Evolutionary conservation across 2,113 vertebrate genomes (phyloP), one percentile per base, ranked within the genome.

Genomic region (Lepisosteus oculatus): DNA sequence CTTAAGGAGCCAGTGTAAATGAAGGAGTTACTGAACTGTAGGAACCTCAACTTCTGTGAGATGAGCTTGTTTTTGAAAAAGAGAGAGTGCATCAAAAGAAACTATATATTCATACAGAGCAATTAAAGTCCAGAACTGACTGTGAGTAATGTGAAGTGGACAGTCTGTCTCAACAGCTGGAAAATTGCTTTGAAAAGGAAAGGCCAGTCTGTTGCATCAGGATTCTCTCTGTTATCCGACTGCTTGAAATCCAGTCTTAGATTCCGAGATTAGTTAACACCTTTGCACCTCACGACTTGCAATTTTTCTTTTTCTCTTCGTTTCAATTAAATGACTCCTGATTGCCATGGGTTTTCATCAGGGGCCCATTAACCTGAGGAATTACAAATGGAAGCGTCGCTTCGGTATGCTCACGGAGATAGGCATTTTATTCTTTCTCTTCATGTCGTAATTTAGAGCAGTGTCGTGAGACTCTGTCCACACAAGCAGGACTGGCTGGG

Each of bases 271-370:
- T 47, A 74, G 82, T 77, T 76, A 79, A 78, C 82, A 77, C 79
- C 81, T 83, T 80, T 85, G 70, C 77, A 79, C 70, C 76, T 72
- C 74, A 70, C 67, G 55, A 70, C 3, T 71, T 75, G 70, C 72
- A 79, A 67, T 69, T 79, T 80, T 55, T 54, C 69, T 29, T 29
- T 29, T 29, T 51, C 9, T 9, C 9, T 74, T 71, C 59, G 65
- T 84, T 85, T 88, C 81, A 83, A 84, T 87, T 81, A 83, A 68
- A 72, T 57, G 63, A 68, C 43, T 65, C 81, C 72, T 69, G 74
- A 77, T 75, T 83, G 82, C 83, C 79, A 78, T 42, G 44, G 55
- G 76, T 70, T 82, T 75, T 70, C 62, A 73, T 74, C 72, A 76
- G 68, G 43, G 63, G 15, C n/a, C 43, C n/a, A 41, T 15, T n/a